phyloP scores from a whole-genome alignment of 2,113 vertebrate genomes.

The Anarhynchus alexandrinus region DNA sequence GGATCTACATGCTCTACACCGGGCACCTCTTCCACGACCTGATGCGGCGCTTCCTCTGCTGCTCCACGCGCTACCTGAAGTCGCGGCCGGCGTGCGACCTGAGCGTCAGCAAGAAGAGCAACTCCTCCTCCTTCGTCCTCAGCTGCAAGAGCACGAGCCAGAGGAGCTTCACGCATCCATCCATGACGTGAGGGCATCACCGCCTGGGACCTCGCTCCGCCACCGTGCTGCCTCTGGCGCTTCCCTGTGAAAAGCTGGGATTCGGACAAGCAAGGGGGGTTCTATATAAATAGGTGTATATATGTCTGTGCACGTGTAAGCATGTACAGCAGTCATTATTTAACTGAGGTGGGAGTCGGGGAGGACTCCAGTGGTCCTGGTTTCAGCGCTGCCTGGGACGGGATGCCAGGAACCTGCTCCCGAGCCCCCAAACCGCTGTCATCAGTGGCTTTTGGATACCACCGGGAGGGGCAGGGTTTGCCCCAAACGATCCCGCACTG shows the following conservation, averaged over 20 bases:
- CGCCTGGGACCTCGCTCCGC: fast-evolving
- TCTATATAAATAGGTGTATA: background rate
- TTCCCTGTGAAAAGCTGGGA: background rate
- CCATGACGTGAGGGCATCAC: slow-evolving; percentile 52
- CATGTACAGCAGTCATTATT: background rate
- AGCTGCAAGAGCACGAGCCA: slow-evolving; percentile 80
- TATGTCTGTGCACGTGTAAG: background rate
- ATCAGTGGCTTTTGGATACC: fast-evolving
- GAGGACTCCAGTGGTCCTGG: background rate
- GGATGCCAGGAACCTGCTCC: background rate
- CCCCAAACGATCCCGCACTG: fast-evolving
- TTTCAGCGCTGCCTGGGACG: background rate
- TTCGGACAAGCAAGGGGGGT: background rate
- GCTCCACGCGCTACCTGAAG: slow-evolving; percentile 69
- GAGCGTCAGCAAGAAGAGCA: slow-evolving; percentile 77
- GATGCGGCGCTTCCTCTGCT: slow-evolving; percentile 80
- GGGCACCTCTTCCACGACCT: slow-evolving; percentile 90
- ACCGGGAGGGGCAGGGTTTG: background rate
- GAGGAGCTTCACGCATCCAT: slow-evolving; percentile 73
- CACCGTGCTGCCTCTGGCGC: fast-evolving
- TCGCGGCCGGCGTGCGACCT: slow-evolving; percentile 75
- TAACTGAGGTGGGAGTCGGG: background rate
- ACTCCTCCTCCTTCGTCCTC: slow-evolving; percentile 84
- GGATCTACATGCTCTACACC: slow-evolving; percentile 96
- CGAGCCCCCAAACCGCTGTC: background rate